These are phyloP conservation scores for Hirudinaria manillensis DNA, from an alignment of 2,888 invertebrate species.

Conservation along the genomic window DNA sequence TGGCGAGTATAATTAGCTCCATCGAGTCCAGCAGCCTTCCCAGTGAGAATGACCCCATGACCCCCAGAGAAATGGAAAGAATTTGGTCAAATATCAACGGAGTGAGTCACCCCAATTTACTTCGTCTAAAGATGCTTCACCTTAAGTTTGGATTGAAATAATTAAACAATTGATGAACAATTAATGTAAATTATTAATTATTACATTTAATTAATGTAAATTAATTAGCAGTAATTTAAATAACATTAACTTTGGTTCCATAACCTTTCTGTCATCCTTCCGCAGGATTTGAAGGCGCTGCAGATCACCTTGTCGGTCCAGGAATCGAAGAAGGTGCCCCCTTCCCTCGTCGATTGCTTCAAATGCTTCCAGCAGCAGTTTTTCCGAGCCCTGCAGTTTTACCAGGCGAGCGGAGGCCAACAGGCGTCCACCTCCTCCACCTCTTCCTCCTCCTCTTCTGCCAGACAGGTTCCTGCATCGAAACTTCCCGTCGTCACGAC, in stretches of 20 bases:
- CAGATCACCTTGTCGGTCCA: conserved; percentile 50
- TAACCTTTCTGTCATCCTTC: no score
- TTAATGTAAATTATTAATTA: no score
- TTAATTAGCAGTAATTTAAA: no score
- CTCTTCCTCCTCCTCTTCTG: background rate
- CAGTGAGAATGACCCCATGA: conserved; percentile 43
- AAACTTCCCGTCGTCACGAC: background rate
- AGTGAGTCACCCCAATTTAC: conserved; percentile 45
- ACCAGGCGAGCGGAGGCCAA: background rate
- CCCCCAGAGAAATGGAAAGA: conserved; percentile 45
- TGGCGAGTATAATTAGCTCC: conserved; percentile 63
- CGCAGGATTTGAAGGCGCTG: conserved; percentile 50
- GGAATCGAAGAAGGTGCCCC: conserved; percentile 44
- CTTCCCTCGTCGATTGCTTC: conserved; percentile 46
- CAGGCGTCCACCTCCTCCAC: conserved; percentile 11
- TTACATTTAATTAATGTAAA: no score
- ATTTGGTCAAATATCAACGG: conserved; percentile 49
- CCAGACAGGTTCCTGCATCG: background rate
- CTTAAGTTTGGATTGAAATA: no score
- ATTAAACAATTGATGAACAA: no score
- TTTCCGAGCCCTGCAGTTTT: conserved; percentile 44
- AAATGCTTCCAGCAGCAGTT: conserved; percentile 44
- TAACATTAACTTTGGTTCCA: background rate
- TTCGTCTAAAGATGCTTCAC: no score
- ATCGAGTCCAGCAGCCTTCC: conserved; percentile 52